These are phyloP conservation scores for Alcedo quadribrachys DNA, from an alignment of 2,797 vertebrate species.

Conservation along the genomic window DNA sequence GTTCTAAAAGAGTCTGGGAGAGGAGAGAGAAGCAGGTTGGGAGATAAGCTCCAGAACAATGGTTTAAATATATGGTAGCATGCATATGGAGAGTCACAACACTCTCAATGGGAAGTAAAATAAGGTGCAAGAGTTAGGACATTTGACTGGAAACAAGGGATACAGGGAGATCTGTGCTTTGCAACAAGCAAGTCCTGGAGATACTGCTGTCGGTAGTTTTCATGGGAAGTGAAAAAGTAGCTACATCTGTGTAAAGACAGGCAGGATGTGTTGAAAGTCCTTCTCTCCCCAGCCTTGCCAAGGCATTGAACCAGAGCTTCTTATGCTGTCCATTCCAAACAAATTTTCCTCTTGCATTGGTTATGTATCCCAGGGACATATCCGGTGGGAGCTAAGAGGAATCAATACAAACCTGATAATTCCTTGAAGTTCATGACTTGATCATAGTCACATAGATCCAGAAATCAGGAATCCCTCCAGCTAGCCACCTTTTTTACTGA, in stretches of 20 bases:
- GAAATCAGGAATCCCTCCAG: neutral
- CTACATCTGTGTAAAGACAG: neutral
- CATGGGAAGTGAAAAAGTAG: neutral
- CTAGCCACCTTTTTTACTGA: neutral
- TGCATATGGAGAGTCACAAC: neutral
- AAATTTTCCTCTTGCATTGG: neutral
- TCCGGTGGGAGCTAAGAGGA: neutral
- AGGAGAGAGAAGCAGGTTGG: neutral
- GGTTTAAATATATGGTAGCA: constrained; percentile 11
- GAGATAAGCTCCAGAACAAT: neutral
- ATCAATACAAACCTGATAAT: neutral
- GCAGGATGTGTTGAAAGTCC: neutral
- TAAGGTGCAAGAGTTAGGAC: neutral
- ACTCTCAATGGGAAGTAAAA: neutral
- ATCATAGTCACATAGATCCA: neutral
- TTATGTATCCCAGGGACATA: neutral
- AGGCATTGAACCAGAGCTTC: neutral
- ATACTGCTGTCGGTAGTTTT: neutral
- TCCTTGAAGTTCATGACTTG: neutral
- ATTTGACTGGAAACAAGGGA: neutral
- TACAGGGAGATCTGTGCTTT: neutral
- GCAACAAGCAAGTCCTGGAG: neutral
- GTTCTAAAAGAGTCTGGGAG: neutral
- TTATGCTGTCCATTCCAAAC: neutral
- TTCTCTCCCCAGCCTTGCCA: neutral